Percentiles rank a stretch among this genome's conserved stretches.
Evolutionary conservation across 2,797 vertebrate species (phyloP).

Genomic region (Gallirallus australis): DNA sequence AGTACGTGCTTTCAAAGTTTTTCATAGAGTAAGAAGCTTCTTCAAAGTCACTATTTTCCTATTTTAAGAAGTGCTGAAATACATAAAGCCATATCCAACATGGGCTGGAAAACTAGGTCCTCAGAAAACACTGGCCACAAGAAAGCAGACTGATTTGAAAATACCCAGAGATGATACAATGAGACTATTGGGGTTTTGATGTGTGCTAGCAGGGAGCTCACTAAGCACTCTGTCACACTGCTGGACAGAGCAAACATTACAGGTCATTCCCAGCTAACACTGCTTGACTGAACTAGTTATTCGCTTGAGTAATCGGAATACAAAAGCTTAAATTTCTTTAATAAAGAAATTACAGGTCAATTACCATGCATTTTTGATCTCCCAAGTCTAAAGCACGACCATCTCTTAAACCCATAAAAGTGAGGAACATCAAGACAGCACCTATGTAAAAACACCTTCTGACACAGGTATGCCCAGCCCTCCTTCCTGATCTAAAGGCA

Average conservation of each 20-base stretch:
- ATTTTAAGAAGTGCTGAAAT: background rate
- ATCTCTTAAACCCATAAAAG: background rate
- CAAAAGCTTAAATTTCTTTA: background rate
- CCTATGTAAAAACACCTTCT: background rate
- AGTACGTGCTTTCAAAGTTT: background rate
- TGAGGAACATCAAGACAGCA: background rate
- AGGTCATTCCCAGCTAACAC: background rate
- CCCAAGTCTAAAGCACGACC: background rate
- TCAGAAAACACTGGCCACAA: background rate
- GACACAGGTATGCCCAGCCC: background rate
- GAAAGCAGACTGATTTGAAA: background rate
- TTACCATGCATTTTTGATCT: background rate
- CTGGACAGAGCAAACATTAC: background rate
- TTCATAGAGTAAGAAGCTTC: background rate
- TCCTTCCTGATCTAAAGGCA: background rate
- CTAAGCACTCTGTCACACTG: background rate
- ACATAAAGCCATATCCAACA: background rate
- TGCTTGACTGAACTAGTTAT: background rate
- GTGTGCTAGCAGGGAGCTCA: background rate
- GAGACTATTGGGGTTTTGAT: background rate
- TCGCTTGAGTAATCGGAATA: background rate
- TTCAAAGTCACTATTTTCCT: background rate
- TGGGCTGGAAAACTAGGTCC: background rate
- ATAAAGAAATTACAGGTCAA: background rate
- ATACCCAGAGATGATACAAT: background rate